Base-by-base conservation (phyloP, 2,888 invertebrate species). In the Netelia virgata region DNA sequence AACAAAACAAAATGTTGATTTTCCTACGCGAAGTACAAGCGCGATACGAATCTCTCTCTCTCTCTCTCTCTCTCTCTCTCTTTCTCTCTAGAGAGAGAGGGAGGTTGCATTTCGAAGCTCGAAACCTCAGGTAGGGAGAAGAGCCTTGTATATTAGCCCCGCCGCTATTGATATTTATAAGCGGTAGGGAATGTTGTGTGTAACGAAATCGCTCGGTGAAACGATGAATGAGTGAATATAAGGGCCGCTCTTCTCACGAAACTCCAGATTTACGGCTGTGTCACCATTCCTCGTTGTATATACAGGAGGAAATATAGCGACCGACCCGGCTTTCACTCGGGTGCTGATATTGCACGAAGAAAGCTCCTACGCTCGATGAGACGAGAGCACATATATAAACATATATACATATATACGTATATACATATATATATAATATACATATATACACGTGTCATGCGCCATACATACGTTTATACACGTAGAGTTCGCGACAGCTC, bases 271-370 rank as follows among this genome's bases (percentile, higher is more conserved):
- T 86, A 79, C 77, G 82, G 66, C 64, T 82, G 77, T 86, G 82
- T 83, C 83, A 78, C 77, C 66, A 11, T 53, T 59, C 75, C 69
- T 59, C 72, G 73, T 70, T 57, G 57, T 72, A 81, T 69, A 80
- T 43, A 55, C 55, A 36, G 11, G n/a, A 61, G 11, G 59, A 50
- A 72, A 75, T 73, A 77, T 59, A 74, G 64, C 57, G 57, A 47
- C 72, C 64, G 43, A 47, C 61, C 53, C 77, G 66, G 83, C 86
- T 86, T 81, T 82, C 74, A 79, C 84, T 82, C 86, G 79, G 64
- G 11, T 76, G 76, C 79, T 79, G 81, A 84, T 84, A 84, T 86
- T 84, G 72, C 86, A 84, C 82, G 86, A 82, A 86, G 80, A 86
- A 85, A 85, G 83, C 83, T 81, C 77, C 63, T 23, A 9, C 63